Evolutionary conservation across 2,797 vertebrate species (phyloP).

Genomic region (Setipinna tenuifilis): DNA sequence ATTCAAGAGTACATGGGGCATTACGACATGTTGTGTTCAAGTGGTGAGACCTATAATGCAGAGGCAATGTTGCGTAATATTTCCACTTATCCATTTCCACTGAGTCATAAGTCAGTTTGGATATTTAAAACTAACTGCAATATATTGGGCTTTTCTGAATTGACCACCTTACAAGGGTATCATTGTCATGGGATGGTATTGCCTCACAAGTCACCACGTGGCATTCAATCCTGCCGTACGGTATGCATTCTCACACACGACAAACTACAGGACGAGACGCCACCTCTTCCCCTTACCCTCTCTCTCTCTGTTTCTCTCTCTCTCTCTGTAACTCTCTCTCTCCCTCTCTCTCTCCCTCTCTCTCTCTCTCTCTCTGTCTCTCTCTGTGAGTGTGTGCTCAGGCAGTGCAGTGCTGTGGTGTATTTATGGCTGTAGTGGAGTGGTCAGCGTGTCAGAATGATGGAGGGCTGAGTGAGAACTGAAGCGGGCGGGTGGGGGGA

Average conservation of each 20-base stretch:
- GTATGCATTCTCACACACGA: background rate
- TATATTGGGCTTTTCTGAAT: background rate
- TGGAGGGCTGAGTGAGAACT: constrained; percentile 2
- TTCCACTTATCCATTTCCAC: background rate
- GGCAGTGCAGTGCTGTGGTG: background rate
- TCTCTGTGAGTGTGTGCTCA: background rate
- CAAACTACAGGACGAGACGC: background rate
- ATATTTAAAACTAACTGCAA: background rate
- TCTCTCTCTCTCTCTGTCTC: background rate
- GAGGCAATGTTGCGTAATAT: background rate
- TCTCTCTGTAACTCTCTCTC: too few species aligned
- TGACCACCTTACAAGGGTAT: background rate
- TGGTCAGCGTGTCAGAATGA: constrained; percentile 21
- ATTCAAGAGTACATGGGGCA: background rate
- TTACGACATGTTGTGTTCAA: background rate
- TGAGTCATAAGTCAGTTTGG: background rate
- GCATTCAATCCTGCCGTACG: background rate
- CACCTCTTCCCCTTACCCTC: background rate
- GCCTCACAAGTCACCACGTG: background rate
- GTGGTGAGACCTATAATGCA: background rate
- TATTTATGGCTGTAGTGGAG: constrained; percentile 22
- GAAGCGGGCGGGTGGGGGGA: background rate
- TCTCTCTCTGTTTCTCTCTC: background rate
- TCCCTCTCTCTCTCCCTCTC: background rate
- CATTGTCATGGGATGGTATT: background rate